These are phyloP conservation scores for Euzetes globulus DNA, from an alignment of 2,888 invertebrate genomes.

Conservation along the genomic window DNA sequence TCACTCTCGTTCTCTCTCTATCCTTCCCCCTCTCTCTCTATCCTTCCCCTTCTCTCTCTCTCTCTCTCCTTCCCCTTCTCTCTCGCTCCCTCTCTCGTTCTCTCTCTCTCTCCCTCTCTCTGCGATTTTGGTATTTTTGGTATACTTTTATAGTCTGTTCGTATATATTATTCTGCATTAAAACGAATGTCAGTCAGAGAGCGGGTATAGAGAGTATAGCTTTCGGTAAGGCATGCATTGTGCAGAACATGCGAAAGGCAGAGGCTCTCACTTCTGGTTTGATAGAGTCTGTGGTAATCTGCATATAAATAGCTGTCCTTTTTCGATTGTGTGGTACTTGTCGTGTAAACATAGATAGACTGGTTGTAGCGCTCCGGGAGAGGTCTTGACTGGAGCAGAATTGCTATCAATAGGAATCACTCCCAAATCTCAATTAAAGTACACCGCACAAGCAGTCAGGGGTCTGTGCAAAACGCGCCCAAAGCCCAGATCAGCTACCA, in stretches of 20 bases:
- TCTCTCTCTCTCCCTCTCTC: neutral
- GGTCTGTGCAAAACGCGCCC: conserved; percentile 24
- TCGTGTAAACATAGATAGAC: conserved; percentile 29
- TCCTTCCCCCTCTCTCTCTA: neutral
- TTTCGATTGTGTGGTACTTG: conserved; percentile 31
- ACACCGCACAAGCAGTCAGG: conserved; percentile 24
- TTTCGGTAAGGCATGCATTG: neutral
- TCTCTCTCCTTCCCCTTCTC: neutral
- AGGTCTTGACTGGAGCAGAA: conserved; percentile 3
- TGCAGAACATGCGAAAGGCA: conserved; percentile 11
- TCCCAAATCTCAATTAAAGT: conserved; percentile 30
- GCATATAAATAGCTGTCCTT: conserved; percentile 37
- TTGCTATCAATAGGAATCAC: conserved; percentile 22
- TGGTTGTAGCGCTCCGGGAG: conserved; percentile 27
- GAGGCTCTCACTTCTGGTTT: neutral
- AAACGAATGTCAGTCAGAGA: neutral
- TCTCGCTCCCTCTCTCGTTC: conserved; percentile 23
- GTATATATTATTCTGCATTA: neutral
- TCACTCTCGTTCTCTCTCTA: conserved; percentile 8
- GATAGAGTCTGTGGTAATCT: conserved; percentile 33
- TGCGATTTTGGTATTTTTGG: neutral
- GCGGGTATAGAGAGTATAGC: neutral
- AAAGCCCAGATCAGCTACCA: conserved; percentile 23
- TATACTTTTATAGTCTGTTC: neutral
- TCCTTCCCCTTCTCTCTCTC: neutral